phyloP scores from a whole-genome alignment of 2,888 invertebrate genomes.

The Macrosoma leucophasiata region DNA sequence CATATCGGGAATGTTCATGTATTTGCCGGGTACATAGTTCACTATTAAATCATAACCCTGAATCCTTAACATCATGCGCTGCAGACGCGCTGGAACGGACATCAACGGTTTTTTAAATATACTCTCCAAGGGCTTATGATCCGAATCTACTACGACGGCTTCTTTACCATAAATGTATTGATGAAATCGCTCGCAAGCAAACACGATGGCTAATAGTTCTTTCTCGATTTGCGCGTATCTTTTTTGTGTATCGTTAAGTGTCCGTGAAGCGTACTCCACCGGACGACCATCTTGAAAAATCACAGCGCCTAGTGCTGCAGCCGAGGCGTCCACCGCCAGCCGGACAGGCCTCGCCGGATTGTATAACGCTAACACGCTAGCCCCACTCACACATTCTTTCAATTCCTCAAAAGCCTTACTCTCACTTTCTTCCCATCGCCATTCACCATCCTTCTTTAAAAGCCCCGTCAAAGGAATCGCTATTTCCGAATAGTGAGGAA shows the following conservation, averaged over 20 bases:
- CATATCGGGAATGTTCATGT: constrained; percentile 17
- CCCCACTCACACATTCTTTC: neutral
- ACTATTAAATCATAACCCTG: constrained; percentile 19
- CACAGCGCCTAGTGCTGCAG: neutral
- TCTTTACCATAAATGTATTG: constrained; percentile 18
- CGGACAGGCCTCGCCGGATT: constrained; percentile 1
- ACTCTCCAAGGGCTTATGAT: constrained; percentile 16
- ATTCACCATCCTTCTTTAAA: no score
- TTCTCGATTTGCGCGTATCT: constrained; percentile 18
- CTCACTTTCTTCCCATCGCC: no score
- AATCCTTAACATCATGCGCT: constrained; percentile 17
- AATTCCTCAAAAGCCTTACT: no score
- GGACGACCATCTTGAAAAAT: neutral
- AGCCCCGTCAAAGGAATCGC: no score
- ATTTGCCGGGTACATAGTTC: constrained; percentile 16
- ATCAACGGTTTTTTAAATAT: constrained; percentile 17
- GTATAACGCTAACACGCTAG: constrained; percentile 20
- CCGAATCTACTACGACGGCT: constrained; percentile 9
- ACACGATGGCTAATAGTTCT: constrained; percentile 16
- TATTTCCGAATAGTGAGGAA: no score
- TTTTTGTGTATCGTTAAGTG: neutral
- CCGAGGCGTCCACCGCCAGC: constrained; percentile 2
- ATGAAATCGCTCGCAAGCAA: constrained; percentile 10
- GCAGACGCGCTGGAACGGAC: no score
- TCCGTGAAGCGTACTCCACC: neutral